phyloP scores from a whole-genome alignment of 2,113 vertebrate genomes.

The Anolis sagrei region DNA sequence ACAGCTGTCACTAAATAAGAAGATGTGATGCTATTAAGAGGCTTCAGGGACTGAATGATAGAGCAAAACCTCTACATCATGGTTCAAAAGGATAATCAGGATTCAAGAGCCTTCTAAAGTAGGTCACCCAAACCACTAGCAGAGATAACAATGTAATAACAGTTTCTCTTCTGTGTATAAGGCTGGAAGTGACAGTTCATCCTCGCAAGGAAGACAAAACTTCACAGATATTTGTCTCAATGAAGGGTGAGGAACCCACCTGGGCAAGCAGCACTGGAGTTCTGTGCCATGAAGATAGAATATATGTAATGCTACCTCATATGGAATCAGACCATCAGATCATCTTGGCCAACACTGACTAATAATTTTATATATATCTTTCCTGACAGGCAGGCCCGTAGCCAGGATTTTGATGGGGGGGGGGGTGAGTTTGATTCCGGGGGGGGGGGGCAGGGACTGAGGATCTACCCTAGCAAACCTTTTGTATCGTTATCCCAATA shows the following conservation, averaged over 20 bases:
- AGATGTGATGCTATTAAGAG: not conserved
- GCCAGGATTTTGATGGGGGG: too few relatives aligned
- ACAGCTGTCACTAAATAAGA: not conserved
- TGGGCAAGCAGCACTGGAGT: not conserved
- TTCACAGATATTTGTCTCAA: not conserved
- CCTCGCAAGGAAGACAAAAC: not conserved
- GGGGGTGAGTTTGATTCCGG: too few relatives aligned
- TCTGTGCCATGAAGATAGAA: not conserved
- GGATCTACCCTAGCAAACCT: too few relatives aligned
- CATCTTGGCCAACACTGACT: not conserved
- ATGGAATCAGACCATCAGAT: not conserved
- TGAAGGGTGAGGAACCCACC: too few relatives aligned
- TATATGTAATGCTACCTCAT: not conserved
- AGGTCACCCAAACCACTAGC: not conserved
- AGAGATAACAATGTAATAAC: not conserved
- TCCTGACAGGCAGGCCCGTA: not conserved
- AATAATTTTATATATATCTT: not conserved
- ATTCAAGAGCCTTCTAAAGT: not conserved
- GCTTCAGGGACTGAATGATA: fast-evolving
- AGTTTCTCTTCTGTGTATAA: not conserved
- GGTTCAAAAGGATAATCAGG: not conserved
- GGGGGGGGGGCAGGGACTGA: too few relatives aligned
- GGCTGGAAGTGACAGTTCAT: not conserved
- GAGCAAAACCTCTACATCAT: not conserved
- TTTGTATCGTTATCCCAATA: too few relatives aligned